Percentiles rank a stretch among this genome's conserved stretches.
These are phyloP conservation scores for Elmis aenea DNA, from an alignment of 2,888 invertebrate genomes.

Conservation along the genomic window DNA sequence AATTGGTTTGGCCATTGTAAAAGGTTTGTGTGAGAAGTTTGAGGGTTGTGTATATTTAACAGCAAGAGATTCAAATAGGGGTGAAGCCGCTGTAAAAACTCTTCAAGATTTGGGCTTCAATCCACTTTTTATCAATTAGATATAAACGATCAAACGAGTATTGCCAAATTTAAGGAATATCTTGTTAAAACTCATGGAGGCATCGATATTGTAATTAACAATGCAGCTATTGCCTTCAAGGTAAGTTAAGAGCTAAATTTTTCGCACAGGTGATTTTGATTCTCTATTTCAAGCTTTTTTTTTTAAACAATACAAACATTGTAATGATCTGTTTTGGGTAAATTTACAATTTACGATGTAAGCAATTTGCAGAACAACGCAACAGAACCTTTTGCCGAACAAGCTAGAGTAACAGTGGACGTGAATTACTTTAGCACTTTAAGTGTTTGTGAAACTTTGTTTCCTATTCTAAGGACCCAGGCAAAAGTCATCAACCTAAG, in stretches of 20 bases:
- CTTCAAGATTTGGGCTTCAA: conserved; percentile 53
- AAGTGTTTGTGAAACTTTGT: conserved; percentile 61
- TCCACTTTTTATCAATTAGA: conserved; percentile 66
- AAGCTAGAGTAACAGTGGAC: conserved; percentile 65
- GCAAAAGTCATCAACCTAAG: conserved; percentile 74
- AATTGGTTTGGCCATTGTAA: conserved; percentile 63
- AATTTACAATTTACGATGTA: not conserved
- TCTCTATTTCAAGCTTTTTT: not conserved
- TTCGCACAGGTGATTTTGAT: too few species aligned
- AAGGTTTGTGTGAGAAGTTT: conserved; percentile 60
- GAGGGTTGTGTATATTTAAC: conserved; percentile 68
- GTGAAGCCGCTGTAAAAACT: conserved; percentile 54
- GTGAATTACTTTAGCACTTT: conserved; percentile 67
- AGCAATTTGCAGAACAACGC: conserved; percentile 45
- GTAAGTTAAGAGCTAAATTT: conserved; percentile 27
- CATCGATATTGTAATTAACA: conserved; percentile 68
- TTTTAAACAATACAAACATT: conserved; percentile 54
- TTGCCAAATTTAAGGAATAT: conserved; percentile 55
- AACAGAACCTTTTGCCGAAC: conserved; percentile 58
- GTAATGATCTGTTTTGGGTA: conserved; percentile 61
- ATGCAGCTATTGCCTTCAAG: conserved; percentile 70
- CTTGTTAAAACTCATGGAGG: conserved; percentile 59
- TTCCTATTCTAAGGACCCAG: conserved; percentile 64
- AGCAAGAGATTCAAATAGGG: conserved; percentile 54
- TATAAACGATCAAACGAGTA: conserved; percentile 56